Conservation (phyloP, 1,140 invertebrate species). For the Dermatophagoides farinae region DNA sequence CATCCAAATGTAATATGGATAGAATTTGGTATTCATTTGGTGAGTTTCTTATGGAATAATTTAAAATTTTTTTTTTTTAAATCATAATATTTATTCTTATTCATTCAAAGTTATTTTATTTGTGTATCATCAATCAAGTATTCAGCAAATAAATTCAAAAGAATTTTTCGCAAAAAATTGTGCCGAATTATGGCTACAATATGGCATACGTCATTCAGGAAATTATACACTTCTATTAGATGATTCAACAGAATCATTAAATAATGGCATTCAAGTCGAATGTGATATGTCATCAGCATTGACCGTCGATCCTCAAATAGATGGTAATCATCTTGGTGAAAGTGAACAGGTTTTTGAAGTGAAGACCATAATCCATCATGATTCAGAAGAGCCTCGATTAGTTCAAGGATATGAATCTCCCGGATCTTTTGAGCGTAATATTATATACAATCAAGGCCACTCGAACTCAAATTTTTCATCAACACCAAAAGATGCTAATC, state of each 20-base stretch:
- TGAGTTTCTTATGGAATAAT: too few species aligned
- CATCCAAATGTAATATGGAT: too few species aligned
- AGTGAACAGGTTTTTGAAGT: conserved; percentile 9
- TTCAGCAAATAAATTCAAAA: too few species aligned
- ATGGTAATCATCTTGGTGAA: background rate
- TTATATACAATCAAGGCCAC: conserved; percentile 13
- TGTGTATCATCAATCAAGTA: too few species aligned
- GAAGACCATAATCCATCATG: conserved; percentile 20
- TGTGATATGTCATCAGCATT: background rate
- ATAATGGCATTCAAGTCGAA: background rate
- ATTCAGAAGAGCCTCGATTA: conserved; percentile 14
- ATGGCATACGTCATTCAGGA: conserved; percentile 3
- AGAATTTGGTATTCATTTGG: too few species aligned
- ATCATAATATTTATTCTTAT: too few species aligned
- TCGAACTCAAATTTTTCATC: background rate
- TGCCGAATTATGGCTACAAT: conserved; percentile 3
- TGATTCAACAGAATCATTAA: background rate
- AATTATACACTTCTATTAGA: conserved; percentile 8
- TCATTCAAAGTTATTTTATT: too few species aligned
- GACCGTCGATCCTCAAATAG: background rate
- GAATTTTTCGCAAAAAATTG: background rate
- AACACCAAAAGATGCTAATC: background rate
- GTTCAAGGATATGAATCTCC: conserved; percentile 18
- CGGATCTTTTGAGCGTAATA: conserved; percentile 18
- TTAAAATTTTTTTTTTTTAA: too few species aligned